Base-by-base conservation (phyloP, 2,113 vertebrate genomes). In the Dinomys branickii region DNA sequence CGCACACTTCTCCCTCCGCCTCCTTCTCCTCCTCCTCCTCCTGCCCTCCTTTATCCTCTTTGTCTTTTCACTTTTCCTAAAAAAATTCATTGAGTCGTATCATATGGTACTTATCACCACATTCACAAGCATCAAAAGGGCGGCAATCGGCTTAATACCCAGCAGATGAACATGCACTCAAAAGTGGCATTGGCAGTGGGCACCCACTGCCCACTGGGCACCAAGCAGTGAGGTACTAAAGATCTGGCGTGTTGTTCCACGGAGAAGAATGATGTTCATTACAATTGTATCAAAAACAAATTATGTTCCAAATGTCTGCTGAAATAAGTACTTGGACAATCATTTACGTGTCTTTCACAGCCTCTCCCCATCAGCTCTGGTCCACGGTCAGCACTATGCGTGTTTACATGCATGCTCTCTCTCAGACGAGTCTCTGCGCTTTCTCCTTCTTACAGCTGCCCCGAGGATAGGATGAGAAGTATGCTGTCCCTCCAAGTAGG, bases 211-310 rank as follows among this genome's bases (percentile, higher is more conserved):
- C 91, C 96, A 88, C 96, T 95, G 93, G 91, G 94, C 95, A 98
- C 58, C 85, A 97, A 95, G 85, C 89, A 92, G 95, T 0, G 30
- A 86, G 96, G 73, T 82, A 38, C 91, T 96, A 86, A 88, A 91
- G 93, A 81, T 88, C 90, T 94, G 95, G 94, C 44, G 2, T 94
- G 58, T 35, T 85, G 85, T 61, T 94, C 92, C 71, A 12, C 35
- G 84, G 95, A 93, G 91, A 94, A 97, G 94, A 97, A 92, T 88
- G 90, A 11, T 63, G 84, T 93, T 94, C 88, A 96, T 95, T 93
- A 90, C 75, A 90, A 65, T 88, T 84, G 77, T 96, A 95, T 91
- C 94, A 96, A 90, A 97, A 97, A 87, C 94, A 97, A 97, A 97
- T 96, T 84, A 59, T 83, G 77, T 41, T 86, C 88, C 92, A 96